phyloP scores from a whole-genome alignment of 35 echinoderm and acorn worm genomes.

The Amphiura filiformis region DNA sequence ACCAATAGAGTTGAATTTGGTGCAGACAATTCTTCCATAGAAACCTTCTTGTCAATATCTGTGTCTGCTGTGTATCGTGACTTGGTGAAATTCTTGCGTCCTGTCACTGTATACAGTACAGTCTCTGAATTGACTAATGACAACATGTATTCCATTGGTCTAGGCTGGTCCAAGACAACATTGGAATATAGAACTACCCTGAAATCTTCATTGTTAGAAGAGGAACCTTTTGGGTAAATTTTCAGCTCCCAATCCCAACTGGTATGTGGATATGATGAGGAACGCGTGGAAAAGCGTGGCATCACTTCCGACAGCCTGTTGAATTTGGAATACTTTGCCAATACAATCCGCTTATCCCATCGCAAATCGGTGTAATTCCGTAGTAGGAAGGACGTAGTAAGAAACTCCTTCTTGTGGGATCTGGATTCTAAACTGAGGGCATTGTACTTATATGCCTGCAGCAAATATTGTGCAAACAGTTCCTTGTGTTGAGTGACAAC shows the following conservation, averaged over 20 bases:
- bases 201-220: conserved; percentile 92
- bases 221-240: conserved; percentile 95
- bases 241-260: conserved; percentile 99
- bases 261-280: conserved; percentile 83
- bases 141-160: conserved; percentile 93
- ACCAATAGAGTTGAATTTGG: conserved; percentile 59
- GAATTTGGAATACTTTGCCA: conserved; percentile 83
- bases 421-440: conserved; percentile 69
- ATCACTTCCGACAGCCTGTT: conserved; percentile 83
- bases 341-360: conserved; percentile 93
- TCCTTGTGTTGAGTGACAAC: conserved; percentile 60
- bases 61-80: conserved; percentile 78
- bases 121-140: conserved; percentile 75
- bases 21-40: conserved; percentile 62
- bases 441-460: conserved; percentile 92
- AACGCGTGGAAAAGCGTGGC: conserved; percentile 89
- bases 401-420: conserved; percentile 60
- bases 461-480: conserved; percentile 64
- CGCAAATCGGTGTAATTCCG: conserved; percentile 93
- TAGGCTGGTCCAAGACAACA: conserved; percentile 83
- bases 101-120: conserved; percentile 62
- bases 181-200: conserved; percentile 92
- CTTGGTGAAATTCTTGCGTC: conserved; percentile 97
- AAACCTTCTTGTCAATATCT: conserved; percentile 98
- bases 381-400: conserved; percentile 61